Conservation (phyloP, 2,888 invertebrate genomes). For the Xestia rhomboidea region DNA sequence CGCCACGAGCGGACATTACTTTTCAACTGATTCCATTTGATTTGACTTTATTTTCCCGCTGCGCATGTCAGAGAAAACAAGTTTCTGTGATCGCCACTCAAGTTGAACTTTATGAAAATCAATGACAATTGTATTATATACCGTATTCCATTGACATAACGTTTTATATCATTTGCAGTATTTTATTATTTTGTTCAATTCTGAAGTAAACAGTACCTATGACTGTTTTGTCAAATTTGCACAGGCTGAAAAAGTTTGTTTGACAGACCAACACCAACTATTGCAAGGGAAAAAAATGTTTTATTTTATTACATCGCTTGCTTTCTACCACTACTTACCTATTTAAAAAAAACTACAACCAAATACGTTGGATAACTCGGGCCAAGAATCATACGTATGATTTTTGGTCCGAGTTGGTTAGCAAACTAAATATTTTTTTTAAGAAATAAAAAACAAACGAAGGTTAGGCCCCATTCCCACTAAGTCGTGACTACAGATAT, state of each 20-base stretch:
- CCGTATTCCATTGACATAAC: background rate
- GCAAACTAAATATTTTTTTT: background rate
- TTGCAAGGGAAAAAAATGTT: slow-evolving; percentile 37
- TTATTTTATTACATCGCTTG: background rate
- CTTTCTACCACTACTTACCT: background rate
- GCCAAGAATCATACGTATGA: too few species aligned
- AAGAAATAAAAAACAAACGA: too few species aligned
- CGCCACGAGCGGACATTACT: slow-evolving; percentile 80
- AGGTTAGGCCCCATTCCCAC: too few species aligned
- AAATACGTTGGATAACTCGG: too few species aligned
- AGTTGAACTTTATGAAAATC: slow-evolving; percentile 28
- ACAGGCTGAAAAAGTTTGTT: slow-evolving; percentile 26
- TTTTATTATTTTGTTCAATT: slow-evolving; percentile 1
- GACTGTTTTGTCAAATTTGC: slow-evolving; percentile 27
- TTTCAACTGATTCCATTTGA: slow-evolving; percentile 82
- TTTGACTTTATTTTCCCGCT: slow-evolving; percentile 72
- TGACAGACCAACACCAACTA: slow-evolving; percentile 17
- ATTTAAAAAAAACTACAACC: too few species aligned
- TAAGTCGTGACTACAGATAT: too few species aligned
- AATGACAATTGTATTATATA: background rate
- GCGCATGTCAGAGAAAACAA: slow-evolving; percentile 63
- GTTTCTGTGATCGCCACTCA: slow-evolving; percentile 24
- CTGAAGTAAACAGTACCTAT: background rate
- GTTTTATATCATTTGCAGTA: slow-evolving; percentile 17
- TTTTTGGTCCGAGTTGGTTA: too few species aligned